A percentile compares a stretch with the other conserved stretches of the same genome.
phyloP scores from a whole-genome alignment of 2,888 invertebrate genomes.

The Ptychoptera albimana region DNA sequence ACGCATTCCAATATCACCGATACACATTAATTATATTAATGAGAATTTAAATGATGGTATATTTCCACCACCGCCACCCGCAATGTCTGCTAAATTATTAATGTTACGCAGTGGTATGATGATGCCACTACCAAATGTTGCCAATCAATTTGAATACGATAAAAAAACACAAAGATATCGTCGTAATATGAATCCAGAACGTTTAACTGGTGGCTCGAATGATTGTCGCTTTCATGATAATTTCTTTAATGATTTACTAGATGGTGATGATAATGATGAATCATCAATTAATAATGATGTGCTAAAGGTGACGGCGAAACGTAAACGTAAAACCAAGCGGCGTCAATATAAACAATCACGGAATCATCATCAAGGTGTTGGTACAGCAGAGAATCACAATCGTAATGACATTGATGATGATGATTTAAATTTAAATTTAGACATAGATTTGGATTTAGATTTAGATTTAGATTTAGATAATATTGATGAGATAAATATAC shows the following conservation, averaged over 20 bases:
- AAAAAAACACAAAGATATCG: conserved; percentile 1
- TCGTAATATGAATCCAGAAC: neutral
- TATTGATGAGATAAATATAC: neutral
- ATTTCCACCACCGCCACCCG: too few relatives aligned
- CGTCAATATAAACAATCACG: too few relatives aligned
- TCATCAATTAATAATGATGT: neutral
- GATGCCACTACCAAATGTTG: neutral
- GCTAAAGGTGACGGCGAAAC: neutral
- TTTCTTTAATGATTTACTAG: too few relatives aligned
- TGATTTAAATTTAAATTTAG: too few relatives aligned
- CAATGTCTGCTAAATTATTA: too few relatives aligned
- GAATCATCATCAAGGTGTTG: too few relatives aligned
- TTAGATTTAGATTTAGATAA: neutral
- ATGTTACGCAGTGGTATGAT: neutral
- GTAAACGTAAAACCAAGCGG: too few relatives aligned
- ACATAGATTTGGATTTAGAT: neutral
- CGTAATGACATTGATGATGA: neutral
- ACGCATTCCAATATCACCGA: conserved; percentile 29
- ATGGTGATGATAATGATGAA: too few relatives aligned
- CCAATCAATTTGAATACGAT: too few relatives aligned
- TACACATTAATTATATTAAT: conserved; percentile 36
- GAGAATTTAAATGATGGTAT: conserved; percentile 25
- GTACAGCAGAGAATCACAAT: neutral
- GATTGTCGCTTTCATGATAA: too few relatives aligned
- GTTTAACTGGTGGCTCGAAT: neutral